These are phyloP conservation scores for Rhinolophus sinicus DNA, from an alignment of 2,113 vertebrate genomes.

Conservation along the genomic window DNA sequence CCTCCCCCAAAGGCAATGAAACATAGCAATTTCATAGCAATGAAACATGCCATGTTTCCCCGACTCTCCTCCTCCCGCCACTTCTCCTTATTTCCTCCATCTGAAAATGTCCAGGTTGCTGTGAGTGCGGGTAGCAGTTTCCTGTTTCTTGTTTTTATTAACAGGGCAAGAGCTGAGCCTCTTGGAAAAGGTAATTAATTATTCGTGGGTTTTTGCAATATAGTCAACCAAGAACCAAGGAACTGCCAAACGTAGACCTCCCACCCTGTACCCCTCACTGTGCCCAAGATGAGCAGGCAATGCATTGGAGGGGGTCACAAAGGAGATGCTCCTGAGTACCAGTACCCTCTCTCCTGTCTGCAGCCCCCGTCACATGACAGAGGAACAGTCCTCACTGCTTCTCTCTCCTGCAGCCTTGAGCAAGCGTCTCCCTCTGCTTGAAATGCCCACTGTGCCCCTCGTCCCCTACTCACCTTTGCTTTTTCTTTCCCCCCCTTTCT, in stretches of 20 bases:
- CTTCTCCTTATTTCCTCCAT: background rate
- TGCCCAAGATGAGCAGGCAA: rapidly evolving
- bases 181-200: background rate
- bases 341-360: rapidly evolving
- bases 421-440: background rate
- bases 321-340: background rate
- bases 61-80: background rate
- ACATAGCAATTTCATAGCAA: background rate
- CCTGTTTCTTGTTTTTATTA: background rate
- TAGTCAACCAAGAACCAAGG: background rate
- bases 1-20: background rate
- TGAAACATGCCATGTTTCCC: background rate
- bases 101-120: background rate
- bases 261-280: background rate
- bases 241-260: background rate
- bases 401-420: background rate
- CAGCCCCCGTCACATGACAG: background rate
- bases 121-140: background rate
- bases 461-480: rapidly evolving
- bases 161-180: background rate
- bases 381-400: background rate
- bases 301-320: too few relatives aligned
- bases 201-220: background rate
- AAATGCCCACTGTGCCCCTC: too few relatives aligned
- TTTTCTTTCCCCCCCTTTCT: background rate